Conservation (phyloP, 2,888 invertebrate species). For the Eulithis prunata region DNA sequence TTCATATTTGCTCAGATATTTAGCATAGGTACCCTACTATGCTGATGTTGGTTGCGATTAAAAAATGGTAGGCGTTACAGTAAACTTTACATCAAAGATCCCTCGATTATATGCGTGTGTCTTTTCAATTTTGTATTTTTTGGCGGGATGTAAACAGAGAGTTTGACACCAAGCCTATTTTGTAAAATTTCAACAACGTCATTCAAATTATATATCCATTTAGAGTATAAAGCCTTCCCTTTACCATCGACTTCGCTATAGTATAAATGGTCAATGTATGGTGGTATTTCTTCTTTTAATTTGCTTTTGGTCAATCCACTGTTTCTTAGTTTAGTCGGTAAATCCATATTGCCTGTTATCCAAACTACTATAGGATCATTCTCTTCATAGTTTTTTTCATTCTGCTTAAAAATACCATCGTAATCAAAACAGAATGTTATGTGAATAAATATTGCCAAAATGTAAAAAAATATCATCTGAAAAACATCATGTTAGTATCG, state of each 20-base stretch:
- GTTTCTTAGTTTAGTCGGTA: not conserved
- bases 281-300: constrained; percentile 8
- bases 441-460: not conserved
- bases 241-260: constrained; percentile 17
- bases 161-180: constrained; percentile 14
- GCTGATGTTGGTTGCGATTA: not conserved
- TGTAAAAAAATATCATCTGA: constrained; percentile 13
- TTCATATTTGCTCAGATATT: not conserved
- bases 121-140: not conserved
- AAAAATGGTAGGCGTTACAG: not conserved
- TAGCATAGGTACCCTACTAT: not conserved
- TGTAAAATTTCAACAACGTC: constrained; percentile 14
- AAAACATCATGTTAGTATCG: not conserved
- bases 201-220: constrained; percentile 15
- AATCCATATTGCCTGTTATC: not conserved
- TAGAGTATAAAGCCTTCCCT: constrained; percentile 15
- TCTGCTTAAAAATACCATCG: not conserved
- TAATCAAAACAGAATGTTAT: not conserved
- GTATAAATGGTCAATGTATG: constrained; percentile 12
- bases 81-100: not conserved
- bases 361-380: constrained; percentile 11
- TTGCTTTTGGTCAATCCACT: not conserved
- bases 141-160: not conserved
- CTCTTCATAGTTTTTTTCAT: not conserved
- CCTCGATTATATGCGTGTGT: not conserved